Base-by-base conservation (phyloP, 2,888 invertebrate species). In the Scelioninae gen. 1 region DNA sequence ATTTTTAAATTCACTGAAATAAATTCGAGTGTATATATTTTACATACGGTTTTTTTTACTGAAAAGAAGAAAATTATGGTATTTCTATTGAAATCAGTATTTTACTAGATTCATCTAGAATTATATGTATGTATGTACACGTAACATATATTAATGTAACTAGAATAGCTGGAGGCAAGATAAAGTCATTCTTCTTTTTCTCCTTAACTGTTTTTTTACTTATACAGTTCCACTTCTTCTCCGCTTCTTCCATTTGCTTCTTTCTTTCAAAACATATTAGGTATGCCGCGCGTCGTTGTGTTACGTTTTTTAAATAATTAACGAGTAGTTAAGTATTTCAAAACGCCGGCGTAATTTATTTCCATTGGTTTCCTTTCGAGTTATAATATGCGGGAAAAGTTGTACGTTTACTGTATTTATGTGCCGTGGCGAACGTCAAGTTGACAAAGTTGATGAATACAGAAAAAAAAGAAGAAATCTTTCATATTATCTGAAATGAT, bases 371-470 rank as follows among this genome's bases (percentile, higher is more conserved):
- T 69, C 69, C 77, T 71, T 78, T 78, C 77, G 63, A 71, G 47
- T 47, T 77, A 56, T 63, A 63, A 56, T 69, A 49, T 55, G 63
- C 58, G 63, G 68, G 77, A 77, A 77, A 77, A 77, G 77, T 76
- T 53, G 63, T 55, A 55, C 51, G 38, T 49, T 74, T 56, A 56
- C 56, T 49, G 43, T 40, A 60, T 66, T 76, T 56, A 58, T 55
- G 31, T 43, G 11, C 53, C 72, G 62, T 43, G 43, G 31, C 45
- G 31, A 55, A 43, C 16, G 47, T 16, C 29, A 16, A 43, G n/a
- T 56, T 49, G 55, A 58, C 45, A 56, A 71, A 43, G 60, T n/a
- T 56, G 68, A 69, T 29, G 38, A 29, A 15, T 8, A 8, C 47
- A 7, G 53, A 10, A 9, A 7, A 23, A 60, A 40, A 23, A 40